Percentiles rank a stretch among this genome's conserved stretches.
Evolutionary conservation across 2,888 invertebrate species (phyloP).

Genomic region (Syrista parreyssii): DNA sequence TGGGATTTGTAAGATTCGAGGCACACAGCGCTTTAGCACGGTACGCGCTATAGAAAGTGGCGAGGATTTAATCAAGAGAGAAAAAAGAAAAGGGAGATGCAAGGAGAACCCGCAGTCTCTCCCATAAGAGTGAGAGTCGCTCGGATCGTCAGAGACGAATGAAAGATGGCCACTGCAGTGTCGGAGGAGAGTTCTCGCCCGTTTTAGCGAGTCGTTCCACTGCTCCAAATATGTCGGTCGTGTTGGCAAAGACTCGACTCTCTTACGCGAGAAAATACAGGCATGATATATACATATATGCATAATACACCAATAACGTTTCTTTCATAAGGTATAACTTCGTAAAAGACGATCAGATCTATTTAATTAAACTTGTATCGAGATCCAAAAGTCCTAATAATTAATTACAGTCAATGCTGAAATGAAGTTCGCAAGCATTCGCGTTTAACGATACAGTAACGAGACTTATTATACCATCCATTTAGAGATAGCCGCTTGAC

Average conservation of each 20-base stretch:
- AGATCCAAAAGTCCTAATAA: background rate
- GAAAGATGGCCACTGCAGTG: slow-evolving; percentile 32
- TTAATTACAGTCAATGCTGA: background rate
- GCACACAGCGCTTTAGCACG: background rate
- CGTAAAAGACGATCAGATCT: background rate
- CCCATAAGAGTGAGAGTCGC: background rate
- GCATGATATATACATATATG: background rate
- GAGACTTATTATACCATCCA: slow-evolving; percentile 24
- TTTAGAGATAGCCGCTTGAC: slow-evolving; percentile 19
- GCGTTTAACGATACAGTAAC: background rate
- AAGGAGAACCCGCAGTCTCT: background rate
- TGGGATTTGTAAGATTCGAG: background rate
- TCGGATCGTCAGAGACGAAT: slow-evolving; percentile 19
- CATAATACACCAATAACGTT: background rate
- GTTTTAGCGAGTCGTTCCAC: slow-evolving; percentile 31
- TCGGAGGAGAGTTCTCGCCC: slow-evolving; percentile 10
- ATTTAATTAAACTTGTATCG: background rate
- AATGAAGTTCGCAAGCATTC: background rate
- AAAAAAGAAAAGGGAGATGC: background rate
- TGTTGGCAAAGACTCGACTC: slow-evolving; percentile 1
- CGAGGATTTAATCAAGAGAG: background rate
- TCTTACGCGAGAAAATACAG: background rate
- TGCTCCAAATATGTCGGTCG: slow-evolving; percentile 43
- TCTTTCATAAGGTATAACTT: background rate
- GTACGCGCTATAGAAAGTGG: background rate